Percentiles rank a stretch among this genome's conserved stretches.
Conservation (phyloP, 2,888 invertebrate genomes). For the Mallateleia sp. region DNA sequence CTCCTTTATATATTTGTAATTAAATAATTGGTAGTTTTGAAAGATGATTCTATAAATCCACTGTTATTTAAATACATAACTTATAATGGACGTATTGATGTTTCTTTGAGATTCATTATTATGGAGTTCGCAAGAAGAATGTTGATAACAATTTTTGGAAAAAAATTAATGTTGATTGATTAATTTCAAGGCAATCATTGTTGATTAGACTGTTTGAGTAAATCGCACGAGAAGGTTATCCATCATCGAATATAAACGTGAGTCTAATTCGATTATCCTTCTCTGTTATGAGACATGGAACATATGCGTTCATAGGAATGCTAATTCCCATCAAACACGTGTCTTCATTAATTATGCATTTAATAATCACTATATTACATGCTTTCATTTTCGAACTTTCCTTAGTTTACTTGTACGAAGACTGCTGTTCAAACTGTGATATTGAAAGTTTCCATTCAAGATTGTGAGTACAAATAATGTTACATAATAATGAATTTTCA, state of each 20-base stretch:
- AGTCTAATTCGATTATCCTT: constrained; percentile 77
- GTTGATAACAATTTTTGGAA: no score
- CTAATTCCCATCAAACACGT: constrained; percentile 72
- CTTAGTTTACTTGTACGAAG: not conserved
- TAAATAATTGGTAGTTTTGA: not conserved
- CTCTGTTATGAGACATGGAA: constrained; percentile 70
- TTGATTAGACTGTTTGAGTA: constrained; percentile 37
- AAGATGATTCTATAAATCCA: constrained; percentile 10
- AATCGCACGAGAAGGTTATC: constrained; percentile 64
- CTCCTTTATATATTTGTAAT: constrained; percentile 19
- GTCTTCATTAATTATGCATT: constrained; percentile 81
- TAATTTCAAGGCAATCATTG: constrained; percentile 23
- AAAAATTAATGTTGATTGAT: constrained; percentile 28
- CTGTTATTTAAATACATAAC: not conserved
- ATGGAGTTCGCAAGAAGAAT: no score
- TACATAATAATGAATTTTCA: no score
- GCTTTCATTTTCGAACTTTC: constrained; percentile 14
- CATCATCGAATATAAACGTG: constrained; percentile 76
- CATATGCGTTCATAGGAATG: constrained; percentile 68
- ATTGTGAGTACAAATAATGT: no score
- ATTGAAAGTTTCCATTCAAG: no score
- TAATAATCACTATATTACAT: constrained; percentile 70
- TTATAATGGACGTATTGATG: not conserved
- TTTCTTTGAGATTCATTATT: no score
- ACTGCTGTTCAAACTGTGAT: not conserved